phyloP scores from a whole-genome alignment of 2,888 invertebrate genomes.

The Ormyrus rosae region DNA sequence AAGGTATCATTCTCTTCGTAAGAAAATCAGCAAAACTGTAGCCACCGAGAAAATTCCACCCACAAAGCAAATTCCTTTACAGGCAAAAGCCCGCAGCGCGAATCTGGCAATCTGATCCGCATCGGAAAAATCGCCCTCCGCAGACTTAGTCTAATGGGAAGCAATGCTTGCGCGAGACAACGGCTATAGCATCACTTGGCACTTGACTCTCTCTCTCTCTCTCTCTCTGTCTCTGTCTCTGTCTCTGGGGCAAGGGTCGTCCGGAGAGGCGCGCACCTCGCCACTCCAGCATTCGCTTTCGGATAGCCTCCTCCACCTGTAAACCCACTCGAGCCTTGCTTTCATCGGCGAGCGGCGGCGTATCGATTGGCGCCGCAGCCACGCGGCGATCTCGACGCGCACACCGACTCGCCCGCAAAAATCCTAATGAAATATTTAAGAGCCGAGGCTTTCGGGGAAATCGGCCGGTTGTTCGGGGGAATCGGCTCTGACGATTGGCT shows the following conservation, averaged over 20 bases:
- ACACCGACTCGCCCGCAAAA: conserved; percentile 40
- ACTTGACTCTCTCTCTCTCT: conserved; percentile 11
- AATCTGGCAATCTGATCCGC: background rate
- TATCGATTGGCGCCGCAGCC: conserved; percentile 21
- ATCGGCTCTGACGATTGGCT: no score
- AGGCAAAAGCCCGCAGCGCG: background rate
- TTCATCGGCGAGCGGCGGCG: conserved; percentile 31
- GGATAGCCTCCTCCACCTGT: conserved; percentile 40
- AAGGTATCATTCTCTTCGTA: no score
- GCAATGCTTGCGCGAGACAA: no score
- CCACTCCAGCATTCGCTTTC: conserved; percentile 26
- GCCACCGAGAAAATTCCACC: no score
- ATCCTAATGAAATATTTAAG: conserved; percentile 50
- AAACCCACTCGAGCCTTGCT: conserved; percentile 47
- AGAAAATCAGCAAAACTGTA: no score
- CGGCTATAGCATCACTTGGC: background rate
- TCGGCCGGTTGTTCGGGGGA: background rate
- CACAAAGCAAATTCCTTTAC: no score
- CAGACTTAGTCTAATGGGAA: no score
- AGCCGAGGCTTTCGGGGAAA: background rate
- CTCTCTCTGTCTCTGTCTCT: background rate
- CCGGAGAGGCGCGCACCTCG: conserved; percentile 10
- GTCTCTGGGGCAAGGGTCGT: conserved; percentile 3
- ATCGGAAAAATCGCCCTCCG: background rate
- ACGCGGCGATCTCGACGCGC: background rate